Base-by-base conservation (phyloP, 2,888 invertebrate species). In the Dioctria rufipes region DNA sequence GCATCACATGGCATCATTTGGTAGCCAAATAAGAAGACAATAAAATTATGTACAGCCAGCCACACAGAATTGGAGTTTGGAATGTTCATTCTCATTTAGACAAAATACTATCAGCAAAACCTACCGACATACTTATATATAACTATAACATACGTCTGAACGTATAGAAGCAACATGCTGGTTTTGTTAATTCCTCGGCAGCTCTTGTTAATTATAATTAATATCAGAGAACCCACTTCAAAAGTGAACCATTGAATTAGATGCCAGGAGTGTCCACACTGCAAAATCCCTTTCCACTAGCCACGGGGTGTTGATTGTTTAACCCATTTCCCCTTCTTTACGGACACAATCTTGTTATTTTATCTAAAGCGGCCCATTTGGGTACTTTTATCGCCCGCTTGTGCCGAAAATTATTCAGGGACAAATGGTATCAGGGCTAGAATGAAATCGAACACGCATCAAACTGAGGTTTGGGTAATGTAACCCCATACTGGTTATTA, bases 321-420 rank as follows among this genome's bases (percentile, higher is more conserved):
- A 11, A 39, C 69, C 51, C 25, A 11, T 39, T 69, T 37, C 25
- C 4, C 37, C 49, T 25, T 25, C 25, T 25, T 25, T 49, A 69
- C 69, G 51, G 49, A 69, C 69, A 49, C 69, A 69, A 69, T 69
- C 69, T 69, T 69, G 69, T 69, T 69, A 69, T 43, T 69, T 69
- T 69, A 69, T 69, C 69, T 69, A 69, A 69, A 49, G n/a, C 69
- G 37, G 39, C 46, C 69, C 11, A 39, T 51, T 69, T 69, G 25
- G 51, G 69, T 51, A 69, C 54, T 25, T 69, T 69, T 69, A 69
- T 69, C 37, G 69, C 5, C 69, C 25, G 4, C 9, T 49, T 9
- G 51, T 49, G n/a, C 11, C 54, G 4, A 54, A 54, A 54, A 11
- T 54, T 54, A 54, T 54, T 51, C 69, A 13, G 66, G 8, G 46